phyloP scores from a whole-genome alignment of 2,113 vertebrate genomes.

The Pangasianodon gigas region DNA sequence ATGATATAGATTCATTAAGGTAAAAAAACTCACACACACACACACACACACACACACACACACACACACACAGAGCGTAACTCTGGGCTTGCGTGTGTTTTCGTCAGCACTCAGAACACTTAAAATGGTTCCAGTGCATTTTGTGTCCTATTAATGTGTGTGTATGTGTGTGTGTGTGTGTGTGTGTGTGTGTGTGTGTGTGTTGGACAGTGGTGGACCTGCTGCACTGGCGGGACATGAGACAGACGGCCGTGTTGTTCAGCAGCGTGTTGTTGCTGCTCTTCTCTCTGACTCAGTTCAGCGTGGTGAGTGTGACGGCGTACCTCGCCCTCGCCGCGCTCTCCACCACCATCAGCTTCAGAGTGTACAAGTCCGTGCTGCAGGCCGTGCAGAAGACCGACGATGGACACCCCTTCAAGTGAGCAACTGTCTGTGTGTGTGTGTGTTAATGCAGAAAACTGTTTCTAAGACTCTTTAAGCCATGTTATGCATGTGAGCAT shows the following conservation, averaged over 20 bases:
- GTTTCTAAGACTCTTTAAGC: neutral
- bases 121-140: neutral
- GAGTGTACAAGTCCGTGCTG: slow-evolving; percentile 98
- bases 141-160: neutral
- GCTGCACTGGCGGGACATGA: slow-evolving; percentile 96
- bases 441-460: neutral
- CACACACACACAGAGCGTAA: neutral
- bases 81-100: neutral
- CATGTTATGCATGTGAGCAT: neutral
- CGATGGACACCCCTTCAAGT: slow-evolving; percentile 98
- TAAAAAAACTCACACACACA: no score
- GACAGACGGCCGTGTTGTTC: slow-evolving; percentile 91
- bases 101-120: neutral
- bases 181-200: slow-evolving; percentile 31
- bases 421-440: slow-evolving; percentile 57
- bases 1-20: neutral
- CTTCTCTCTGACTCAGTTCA: slow-evolving; percentile 98
- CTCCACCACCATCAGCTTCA: slow-evolving; percentile 97
- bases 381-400: slow-evolving; percentile 99
- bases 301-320: slow-evolving; percentile 93
- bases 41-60: no score
- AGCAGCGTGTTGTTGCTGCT: slow-evolving; percentile 92
- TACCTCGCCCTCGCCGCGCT: slow-evolving; percentile 94
- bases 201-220: slow-evolving; percentile 86
- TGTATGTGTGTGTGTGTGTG: slow-evolving; percentile 23